Conservation (phyloP, 2,888 invertebrate genomes). For the Mimachlamys varia region DNA sequence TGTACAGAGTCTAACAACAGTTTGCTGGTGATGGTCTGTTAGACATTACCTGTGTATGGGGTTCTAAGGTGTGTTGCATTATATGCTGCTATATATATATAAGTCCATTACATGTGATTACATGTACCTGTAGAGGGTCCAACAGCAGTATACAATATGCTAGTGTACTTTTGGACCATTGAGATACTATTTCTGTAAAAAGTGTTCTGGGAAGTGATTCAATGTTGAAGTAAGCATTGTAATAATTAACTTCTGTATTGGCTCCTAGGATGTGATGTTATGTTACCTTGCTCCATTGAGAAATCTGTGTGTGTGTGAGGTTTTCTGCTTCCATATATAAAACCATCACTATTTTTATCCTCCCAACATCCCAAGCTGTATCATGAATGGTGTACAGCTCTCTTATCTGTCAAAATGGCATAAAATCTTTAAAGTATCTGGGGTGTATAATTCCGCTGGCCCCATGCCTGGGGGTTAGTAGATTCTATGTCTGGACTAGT, state of each 20-base stretch:
- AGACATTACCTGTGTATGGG: no score
- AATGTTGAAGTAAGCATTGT: neutral
- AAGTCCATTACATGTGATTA: no score
- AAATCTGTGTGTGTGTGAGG: neutral
- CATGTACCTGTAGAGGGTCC: no score
- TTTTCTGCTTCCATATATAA: slow-evolving; percentile 20
- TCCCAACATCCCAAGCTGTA: slow-evolving; percentile 3
- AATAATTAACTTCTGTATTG: neutral
- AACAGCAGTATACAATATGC: no score
- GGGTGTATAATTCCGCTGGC: no score
- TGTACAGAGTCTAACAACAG: no score
- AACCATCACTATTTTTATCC: neutral
- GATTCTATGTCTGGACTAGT: no score
- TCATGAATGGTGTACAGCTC: neutral
- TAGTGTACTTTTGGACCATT: no score
- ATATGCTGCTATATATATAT: no score
- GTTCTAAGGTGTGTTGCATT: no score
- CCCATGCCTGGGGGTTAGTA: no score
- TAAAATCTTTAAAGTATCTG: neutral
- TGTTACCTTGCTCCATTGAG: neutral
- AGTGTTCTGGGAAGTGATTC: neutral
- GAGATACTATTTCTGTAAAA: neutral
- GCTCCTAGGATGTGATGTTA: neutral
- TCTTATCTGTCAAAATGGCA: slow-evolving; percentile 20
- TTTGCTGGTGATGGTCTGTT: no score